Conservation (phyloP, 2,113 vertebrate genomes). For the Pycnonotus jocosus region DNA sequence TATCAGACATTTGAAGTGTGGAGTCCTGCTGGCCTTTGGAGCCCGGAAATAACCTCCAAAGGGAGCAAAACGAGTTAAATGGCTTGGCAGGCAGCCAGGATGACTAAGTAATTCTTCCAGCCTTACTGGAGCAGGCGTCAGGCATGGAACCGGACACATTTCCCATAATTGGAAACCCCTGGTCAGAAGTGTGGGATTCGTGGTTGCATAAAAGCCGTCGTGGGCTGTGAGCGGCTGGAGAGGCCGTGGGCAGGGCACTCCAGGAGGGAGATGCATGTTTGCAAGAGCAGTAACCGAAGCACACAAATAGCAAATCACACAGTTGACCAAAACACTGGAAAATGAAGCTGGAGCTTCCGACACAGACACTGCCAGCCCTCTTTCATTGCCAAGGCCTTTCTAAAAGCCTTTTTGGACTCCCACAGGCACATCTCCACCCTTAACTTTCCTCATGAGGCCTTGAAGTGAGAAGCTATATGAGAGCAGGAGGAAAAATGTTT, state of each 20-base stretch:
- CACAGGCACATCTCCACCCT: background rate
- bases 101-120: slow-evolving; percentile 43
- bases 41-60: background rate
- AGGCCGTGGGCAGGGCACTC: background rate
- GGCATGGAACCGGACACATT: background rate
- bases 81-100: background rate
- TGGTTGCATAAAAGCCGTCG: background rate
- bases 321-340: background rate
- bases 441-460: background rate
- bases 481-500: background rate
- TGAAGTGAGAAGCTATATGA: background rate
- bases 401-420: background rate
- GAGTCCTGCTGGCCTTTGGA: background rate
- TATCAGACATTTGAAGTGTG: background rate
- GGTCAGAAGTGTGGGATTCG: accelerated
- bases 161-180: background rate
- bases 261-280: background rate
- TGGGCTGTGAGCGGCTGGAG: accelerated
- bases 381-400: background rate
- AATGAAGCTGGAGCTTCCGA: accelerated
- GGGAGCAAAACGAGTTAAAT: background rate
- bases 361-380: accelerated
- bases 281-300: background rate
- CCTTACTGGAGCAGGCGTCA: background rate
- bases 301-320: background rate